Conservation (phyloP, 2,797 vertebrate species). For the Myiothlypis chrysogaster region DNA sequence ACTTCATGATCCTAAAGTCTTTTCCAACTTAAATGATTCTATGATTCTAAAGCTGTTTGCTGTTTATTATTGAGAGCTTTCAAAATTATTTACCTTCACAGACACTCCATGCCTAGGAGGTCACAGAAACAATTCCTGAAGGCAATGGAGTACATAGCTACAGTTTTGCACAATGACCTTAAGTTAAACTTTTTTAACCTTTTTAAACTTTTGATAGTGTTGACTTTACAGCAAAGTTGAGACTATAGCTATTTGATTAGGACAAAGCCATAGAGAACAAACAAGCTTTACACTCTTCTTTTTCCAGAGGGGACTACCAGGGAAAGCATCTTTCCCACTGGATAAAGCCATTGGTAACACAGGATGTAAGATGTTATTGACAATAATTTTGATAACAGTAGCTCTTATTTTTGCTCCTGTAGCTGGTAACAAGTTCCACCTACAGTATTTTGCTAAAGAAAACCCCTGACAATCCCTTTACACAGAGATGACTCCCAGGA, state of each 20-base stretch:
- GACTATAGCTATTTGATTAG: neutral
- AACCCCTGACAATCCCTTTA: neutral
- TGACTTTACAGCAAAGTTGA: neutral
- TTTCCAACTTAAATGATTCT: neutral
- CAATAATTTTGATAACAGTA: neutral
- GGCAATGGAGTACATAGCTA: neutral
- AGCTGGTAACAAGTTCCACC: neutral
- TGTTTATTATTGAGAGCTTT: neutral
- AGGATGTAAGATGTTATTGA: neutral
- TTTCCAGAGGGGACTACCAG: neutral
- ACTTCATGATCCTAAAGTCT: neutral
- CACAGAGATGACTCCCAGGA: neutral
- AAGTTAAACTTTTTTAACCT: neutral
- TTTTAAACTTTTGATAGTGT: neutral
- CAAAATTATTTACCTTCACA: neutral
- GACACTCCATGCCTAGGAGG: neutral
- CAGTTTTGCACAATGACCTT: neutral
- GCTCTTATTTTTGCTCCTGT: neutral
- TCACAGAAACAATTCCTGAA: neutral
- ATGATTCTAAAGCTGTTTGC: neutral
- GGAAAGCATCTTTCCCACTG: neutral
- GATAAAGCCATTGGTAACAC: neutral
- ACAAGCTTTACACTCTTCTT: neutral
- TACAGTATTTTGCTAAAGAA: neutral
- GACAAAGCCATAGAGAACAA: neutral